Evolutionary conservation across 2,888 invertebrate genomes (phyloP).

Genomic region (Acanthococcus lagerstroemiae): DNA sequence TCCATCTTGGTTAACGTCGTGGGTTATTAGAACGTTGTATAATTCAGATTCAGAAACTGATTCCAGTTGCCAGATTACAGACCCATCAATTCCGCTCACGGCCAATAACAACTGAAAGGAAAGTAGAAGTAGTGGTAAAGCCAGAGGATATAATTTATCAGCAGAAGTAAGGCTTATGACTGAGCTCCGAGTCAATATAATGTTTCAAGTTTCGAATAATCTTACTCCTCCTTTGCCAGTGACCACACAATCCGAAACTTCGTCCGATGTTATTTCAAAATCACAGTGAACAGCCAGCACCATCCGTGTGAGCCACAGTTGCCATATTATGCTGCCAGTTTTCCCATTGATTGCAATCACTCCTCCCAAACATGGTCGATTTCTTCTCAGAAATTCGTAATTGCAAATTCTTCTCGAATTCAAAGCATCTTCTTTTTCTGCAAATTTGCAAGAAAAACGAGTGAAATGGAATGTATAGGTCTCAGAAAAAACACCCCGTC

Average conservation of each 20-base stretch:
- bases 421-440: not conserved
- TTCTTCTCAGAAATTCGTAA: not conserved
- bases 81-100: not conserved
- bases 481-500: too few relatives aligned
- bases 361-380: slow-evolving; percentile 55
- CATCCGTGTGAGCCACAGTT: slow-evolving; percentile 59
- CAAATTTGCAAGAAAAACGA: not conserved
- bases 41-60: slow-evolving; percentile 43
- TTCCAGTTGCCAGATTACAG: slow-evolving; percentile 10
- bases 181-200: too few relatives aligned
- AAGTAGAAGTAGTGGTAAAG: not conserved
- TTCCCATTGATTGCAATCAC: slow-evolving; percentile 63
- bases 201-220: too few relatives aligned
- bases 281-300: slow-evolving; percentile 63
- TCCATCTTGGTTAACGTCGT: slow-evolving; percentile 60
- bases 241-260: slow-evolving; percentile 58
- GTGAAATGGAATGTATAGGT: too few relatives aligned
- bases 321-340: slow-evolving; percentile 63
- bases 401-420: not conserved
- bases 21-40: slow-evolving; percentile 59
- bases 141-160: not conserved
- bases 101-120: not conserved
- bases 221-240: slow-evolving; percentile 62
- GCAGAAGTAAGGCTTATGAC: too few relatives aligned
- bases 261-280: slow-evolving; percentile 58